Base-by-base conservation (phyloP, 1,140 invertebrate genomes). In the Drosophila lacteicornis region DNA sequence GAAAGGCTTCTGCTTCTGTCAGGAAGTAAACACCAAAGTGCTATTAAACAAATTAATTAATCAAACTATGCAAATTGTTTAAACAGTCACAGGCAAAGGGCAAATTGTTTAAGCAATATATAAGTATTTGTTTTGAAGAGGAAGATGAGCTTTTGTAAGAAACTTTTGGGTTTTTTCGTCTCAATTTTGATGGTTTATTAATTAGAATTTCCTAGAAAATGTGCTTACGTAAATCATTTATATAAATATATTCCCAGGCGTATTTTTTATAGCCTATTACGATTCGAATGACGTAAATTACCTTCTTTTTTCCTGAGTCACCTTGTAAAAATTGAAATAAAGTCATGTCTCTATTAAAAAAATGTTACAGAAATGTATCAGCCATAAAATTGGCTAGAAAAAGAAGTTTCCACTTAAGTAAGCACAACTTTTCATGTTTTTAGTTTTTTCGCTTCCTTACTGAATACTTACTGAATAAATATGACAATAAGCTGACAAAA, bases 11-110 rank as follows among this genome's bases (percentile, higher is more conserved):
- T 84, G 69, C 76, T 67, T 63, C 51, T 84, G 77, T 76, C 76
- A 84, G 81, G 81, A 83, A 76, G 59, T 55, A 46, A 75, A 60
- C 65, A 51, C 56, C 46, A 33, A 46, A 51, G 79, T 59, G 80
- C 49, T 50, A 76, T 77, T 80, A 68, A 87, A 58, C 62, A 61
- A 82, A 73, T 83, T 76, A 79, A 86, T 86, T 86, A 87, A 86
- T 83, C 76, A 80, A 69, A 40, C 47, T 11, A 33, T 66, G 82
- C 47, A 66, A 85, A 84, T 78, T 81, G 69, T 56, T 62, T 74
- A 69, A 33, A 53, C 27, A 55, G 49, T 19, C n/a, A 11, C 38
- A 30, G 13, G 36, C 42, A 74, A 51, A 74, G 69, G 49, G 69
- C 69, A 62, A 73, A 61, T 11, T 27, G 27, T 11, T 47, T 43